phyloP scores from a whole-genome alignment of 2,888 invertebrate genomes.

The Trissolcus brochymenae region DNA sequence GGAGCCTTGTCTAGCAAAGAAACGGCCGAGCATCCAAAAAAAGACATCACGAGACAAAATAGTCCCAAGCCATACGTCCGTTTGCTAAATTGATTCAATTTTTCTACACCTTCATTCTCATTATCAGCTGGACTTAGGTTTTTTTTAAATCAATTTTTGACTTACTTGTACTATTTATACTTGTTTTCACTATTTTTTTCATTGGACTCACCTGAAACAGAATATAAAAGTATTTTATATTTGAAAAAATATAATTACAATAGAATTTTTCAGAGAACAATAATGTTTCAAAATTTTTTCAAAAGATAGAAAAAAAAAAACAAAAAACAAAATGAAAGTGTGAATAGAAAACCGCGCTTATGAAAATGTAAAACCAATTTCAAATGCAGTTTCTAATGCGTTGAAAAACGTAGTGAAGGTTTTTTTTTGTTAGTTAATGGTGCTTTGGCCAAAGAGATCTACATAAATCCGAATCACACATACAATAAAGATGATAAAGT shows the following conservation, averaged over 20 bases:
- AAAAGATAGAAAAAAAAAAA: too few relatives aligned
- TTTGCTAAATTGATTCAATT: slow-evolving; percentile 51
- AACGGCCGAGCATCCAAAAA: slow-evolving; percentile 37
- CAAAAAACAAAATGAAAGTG: too few relatives aligned
- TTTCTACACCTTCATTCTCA: slow-evolving; percentile 29
- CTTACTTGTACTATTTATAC: not conserved
- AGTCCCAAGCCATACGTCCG: slow-evolving; percentile 33
- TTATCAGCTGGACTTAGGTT: not conserved
- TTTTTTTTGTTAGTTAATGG: slow-evolving; percentile 16
- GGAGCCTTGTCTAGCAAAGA: slow-evolving; percentile 63
- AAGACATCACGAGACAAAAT: slow-evolving; percentile 42
- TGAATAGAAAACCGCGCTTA: too few relatives aligned
- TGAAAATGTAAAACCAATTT: too few relatives aligned
- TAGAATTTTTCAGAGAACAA: too few relatives aligned
- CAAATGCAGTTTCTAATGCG: too few relatives aligned
- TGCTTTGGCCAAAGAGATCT: slow-evolving; percentile 23
- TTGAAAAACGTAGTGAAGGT: too few relatives aligned
- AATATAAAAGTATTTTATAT: not conserved
- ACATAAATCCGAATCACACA: slow-evolving; percentile 42
- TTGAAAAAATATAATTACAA: too few relatives aligned
- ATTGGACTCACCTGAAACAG: not conserved
- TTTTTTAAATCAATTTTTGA: slow-evolving; percentile 10
- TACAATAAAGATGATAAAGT: slow-evolving; percentile 32
- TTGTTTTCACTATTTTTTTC: not conserved
- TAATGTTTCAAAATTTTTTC: too few relatives aligned